phyloP scores from a whole-genome alignment of 2,113 vertebrate species.

The Lepidothrix coronata region DNA sequence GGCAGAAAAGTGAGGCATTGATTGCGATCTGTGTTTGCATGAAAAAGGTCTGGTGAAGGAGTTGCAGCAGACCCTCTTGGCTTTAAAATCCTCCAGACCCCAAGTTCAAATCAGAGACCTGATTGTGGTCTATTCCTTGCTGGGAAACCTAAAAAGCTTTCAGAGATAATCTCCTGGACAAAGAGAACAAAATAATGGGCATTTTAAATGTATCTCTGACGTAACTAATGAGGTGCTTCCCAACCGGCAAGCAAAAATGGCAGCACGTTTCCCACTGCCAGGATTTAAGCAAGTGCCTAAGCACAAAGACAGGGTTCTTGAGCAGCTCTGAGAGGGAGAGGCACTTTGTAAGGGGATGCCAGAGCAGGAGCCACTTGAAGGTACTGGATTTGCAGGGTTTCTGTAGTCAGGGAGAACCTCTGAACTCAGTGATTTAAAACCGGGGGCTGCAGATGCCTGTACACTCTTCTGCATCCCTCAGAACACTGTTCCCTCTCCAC shows the following conservation, averaged over 20 bases:
- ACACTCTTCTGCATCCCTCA: rapidly evolving
- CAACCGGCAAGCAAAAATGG: background rate
- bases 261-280: background rate
- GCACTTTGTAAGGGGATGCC: background rate
- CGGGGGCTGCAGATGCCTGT: background rate
- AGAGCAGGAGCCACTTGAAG: background rate
- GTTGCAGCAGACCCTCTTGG: background rate
- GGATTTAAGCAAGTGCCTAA: background rate
- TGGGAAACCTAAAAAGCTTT: background rate
- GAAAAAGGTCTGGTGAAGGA: background rate
- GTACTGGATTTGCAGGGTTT: background rate
- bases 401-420: background rate
- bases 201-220: background rate
- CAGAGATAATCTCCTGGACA: background rate
- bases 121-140: background rate
- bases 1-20: background rate
- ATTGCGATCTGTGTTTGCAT: background rate
- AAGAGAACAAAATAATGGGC: background rate
- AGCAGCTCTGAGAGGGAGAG: background rate
- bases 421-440: background rate
- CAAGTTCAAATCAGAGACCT: background rate
- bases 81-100: background rate
- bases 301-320: background rate
- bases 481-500: background rate
- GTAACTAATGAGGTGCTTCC: background rate